These are phyloP conservation scores for Tauraco hartlaubi DNA, from an alignment of 2,797 vertebrate genomes.

Conservation along the genomic window DNA sequence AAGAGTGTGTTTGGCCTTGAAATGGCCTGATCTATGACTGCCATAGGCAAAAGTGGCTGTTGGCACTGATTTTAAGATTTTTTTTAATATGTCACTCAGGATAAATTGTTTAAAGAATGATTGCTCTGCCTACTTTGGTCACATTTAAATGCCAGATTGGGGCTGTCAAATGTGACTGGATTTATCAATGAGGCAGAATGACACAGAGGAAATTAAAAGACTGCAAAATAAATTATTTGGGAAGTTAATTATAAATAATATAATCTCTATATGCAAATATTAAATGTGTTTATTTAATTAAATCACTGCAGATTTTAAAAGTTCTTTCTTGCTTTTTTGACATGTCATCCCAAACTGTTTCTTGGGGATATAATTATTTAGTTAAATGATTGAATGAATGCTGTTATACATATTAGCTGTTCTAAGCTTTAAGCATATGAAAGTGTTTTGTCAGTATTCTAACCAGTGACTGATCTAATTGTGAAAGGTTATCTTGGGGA, in stretches of 20 bases:
- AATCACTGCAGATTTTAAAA: slow-evolving; percentile 54
- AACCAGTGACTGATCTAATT: not conserved
- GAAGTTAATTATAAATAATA: slow-evolving; percentile 73
- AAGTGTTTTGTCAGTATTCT: not conserved
- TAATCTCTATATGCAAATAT: slow-evolving; percentile 66
- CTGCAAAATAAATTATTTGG: slow-evolving; percentile 31
- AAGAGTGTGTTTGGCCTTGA: not conserved
- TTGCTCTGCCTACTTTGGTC: not conserved
- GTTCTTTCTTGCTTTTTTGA: slow-evolving; percentile 45
- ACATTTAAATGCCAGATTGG: slow-evolving; percentile 1
- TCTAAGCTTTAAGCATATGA: slow-evolving; percentile 13
- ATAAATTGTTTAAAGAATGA: slow-evolving; percentile 40
- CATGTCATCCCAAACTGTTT: slow-evolving; percentile 37
- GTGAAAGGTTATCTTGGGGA: not conserved
- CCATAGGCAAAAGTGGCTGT: not conserved
- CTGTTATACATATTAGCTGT: not conserved
- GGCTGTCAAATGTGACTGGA: slow-evolving; percentile 43
- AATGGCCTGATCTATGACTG: not conserved
- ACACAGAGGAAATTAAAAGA: slow-evolving; percentile 9
- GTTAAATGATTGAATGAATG: slow-evolving; percentile 61
- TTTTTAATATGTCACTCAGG: slow-evolving; percentile 14
- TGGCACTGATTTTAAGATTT: not conserved
- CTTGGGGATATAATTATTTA: slow-evolving; percentile 56
- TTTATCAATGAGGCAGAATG: slow-evolving; percentile 53
- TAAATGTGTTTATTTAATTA: slow-evolving; percentile 63